Evolutionary conservation across 2,113 vertebrate genomes (phyloP).

Genomic region (Gallinago undulata): DNA sequence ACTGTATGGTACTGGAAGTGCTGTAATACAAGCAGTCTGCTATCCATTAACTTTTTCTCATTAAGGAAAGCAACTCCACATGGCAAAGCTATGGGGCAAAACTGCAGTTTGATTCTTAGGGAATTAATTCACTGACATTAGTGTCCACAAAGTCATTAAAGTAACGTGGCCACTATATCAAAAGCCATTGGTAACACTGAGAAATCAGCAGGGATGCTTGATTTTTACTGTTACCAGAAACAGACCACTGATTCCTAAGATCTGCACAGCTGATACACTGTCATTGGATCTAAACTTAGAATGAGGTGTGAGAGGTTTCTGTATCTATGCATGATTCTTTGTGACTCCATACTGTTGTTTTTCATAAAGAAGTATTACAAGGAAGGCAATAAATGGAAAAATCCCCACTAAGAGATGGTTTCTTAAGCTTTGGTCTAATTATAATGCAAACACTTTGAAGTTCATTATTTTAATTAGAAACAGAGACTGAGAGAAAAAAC

Average conservation of each 20-base stretch:
- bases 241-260: not conserved
- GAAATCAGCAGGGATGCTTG: not conserved
- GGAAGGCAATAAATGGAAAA: not conserved
- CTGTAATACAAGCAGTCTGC: not conserved
- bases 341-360: not conserved
- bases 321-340: not conserved
- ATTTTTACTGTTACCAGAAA: not conserved
- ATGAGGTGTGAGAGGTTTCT: not conserved
- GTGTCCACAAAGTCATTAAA: not conserved
- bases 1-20: not conserved
- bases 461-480: constrained; percentile 25
- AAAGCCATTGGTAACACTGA: not conserved
- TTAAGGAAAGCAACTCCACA: not conserved
- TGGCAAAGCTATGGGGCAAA: not conserved
- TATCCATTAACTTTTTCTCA: not conserved
- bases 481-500: not conserved
- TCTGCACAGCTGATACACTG: not conserved
- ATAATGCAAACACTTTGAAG: constrained; percentile 5
- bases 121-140: not conserved
- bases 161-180: not conserved
- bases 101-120: not conserved
- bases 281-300: not conserved
- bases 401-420: not conserved
- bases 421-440: constrained; percentile 3
- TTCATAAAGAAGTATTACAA: not conserved